Conservation (phyloP, 2,797 vertebrate genomes). For the Gobionotothen gibberifrons region DNA sequence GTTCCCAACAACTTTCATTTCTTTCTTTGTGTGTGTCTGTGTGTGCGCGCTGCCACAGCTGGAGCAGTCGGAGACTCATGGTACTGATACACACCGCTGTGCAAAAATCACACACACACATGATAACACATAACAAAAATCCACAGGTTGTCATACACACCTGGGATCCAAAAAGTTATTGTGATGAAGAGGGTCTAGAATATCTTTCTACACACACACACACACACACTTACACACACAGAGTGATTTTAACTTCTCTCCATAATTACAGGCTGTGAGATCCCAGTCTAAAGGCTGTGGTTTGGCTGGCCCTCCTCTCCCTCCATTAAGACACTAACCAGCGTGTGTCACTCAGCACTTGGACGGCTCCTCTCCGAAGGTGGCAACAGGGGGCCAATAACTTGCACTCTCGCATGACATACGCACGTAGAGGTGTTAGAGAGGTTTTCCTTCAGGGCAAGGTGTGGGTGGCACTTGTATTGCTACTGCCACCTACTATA, state of each 20-base stretch:
- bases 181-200: conserved; percentile 20
- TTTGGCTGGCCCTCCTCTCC: conserved; percentile 79
- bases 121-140: conserved; percentile 27
- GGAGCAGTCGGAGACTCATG: conserved; percentile 55
- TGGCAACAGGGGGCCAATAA: conserved; percentile 76
- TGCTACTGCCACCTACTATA: conserved; percentile 52
- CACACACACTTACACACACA: conserved; percentile 35
- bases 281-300: conserved; percentile 79
- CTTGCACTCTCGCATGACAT: conserved; percentile 47
- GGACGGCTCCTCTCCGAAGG: conserved; percentile 68
- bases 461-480: conserved; percentile 48
- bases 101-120: conserved; percentile 38
- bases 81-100: conserved; percentile 40
- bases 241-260: conserved; percentile 70
- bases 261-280: conserved; percentile 79
- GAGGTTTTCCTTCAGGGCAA: conserved; percentile 60
- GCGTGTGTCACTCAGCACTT: conserved; percentile 79
- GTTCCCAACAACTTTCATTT: conserved; percentile 80
- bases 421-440: conserved; percentile 59
- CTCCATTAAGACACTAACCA: conserved; percentile 82
- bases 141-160: conserved; percentile 24
- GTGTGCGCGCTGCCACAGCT: conserved; percentile 52
- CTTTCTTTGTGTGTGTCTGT: conserved; percentile 29
- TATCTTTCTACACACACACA: conserved; percentile 27
- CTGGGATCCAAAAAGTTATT: conserved; percentile 29